Evolutionary conservation across 2,113 vertebrate species (phyloP).

Genomic region (Chlorodrepanis virens): DNA sequence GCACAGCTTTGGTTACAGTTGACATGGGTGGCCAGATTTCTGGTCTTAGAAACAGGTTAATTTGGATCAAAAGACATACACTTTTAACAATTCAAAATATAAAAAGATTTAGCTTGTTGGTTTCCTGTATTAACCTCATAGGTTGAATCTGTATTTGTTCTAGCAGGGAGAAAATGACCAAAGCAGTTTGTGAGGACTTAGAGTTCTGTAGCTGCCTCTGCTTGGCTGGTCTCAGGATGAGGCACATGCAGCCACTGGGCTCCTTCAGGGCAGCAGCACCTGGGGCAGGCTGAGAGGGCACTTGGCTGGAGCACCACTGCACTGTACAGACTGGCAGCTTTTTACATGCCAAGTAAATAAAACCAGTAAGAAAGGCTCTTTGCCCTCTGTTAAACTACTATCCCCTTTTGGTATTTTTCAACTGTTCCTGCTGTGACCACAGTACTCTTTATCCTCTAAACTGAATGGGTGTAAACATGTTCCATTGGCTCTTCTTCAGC

Average conservation of each 20-base stretch:
- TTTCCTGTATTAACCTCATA: neutral
- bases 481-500: neutral
- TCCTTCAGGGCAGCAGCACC: neutral
- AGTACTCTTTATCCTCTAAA: neutral
- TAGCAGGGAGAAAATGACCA: neutral
- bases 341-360: neutral
- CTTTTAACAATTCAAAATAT: neutral
- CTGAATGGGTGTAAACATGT: neutral
- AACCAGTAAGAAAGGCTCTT: neutral
- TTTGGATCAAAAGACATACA: neutral
- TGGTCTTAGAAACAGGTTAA: neutral
- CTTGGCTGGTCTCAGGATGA: neutral
- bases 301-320: accelerated
- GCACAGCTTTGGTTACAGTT: neutral
- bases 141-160: neutral
- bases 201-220: neutral
- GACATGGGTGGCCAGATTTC: neutral
- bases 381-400: neutral
- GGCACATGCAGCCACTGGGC: neutral
- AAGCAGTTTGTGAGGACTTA: neutral
- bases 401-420: neutral
- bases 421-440: accelerated
- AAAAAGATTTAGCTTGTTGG: neutral
- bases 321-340: accelerated
- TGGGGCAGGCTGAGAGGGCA: accelerated